Conservation (phyloP, 2,797 vertebrate species). For the Sphenodon punctatus region DNA sequence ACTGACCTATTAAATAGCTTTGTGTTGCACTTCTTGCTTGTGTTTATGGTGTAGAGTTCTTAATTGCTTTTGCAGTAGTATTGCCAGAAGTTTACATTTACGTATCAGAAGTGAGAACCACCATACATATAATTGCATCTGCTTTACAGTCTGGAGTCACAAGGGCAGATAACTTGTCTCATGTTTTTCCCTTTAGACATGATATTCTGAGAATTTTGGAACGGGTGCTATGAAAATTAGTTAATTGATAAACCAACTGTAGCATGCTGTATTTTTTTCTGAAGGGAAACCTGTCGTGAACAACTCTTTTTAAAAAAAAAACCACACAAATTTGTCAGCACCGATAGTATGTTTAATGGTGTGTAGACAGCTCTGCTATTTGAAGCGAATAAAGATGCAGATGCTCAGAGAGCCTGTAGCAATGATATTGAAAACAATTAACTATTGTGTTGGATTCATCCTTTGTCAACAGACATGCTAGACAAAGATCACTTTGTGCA, state of each 20-base stretch:
- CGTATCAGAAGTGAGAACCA: not conserved
- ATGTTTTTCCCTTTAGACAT: not conserved
- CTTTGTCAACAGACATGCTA: not conserved
- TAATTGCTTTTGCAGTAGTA: not conserved
- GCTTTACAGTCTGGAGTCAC: not conserved
- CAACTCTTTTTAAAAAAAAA: accelerated
- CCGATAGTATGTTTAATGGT: not conserved
- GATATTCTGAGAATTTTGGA: not conserved
- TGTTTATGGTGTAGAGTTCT: conserved; percentile 1
- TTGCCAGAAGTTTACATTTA: not conserved
- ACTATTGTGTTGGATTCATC: not conserved
- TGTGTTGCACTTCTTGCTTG: not conserved
- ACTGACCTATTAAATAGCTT: not conserved
- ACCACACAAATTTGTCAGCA: not conserved
- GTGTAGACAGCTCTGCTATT: not conserved
- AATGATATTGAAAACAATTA: conserved; percentile 25
- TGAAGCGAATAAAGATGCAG: not conserved
- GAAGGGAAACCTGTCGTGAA: not conserved
- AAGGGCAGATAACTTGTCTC: not conserved
- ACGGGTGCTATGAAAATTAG: not conserved
- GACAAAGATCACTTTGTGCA: conserved; percentile 14
- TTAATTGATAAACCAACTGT: not conserved
- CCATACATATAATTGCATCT: not conserved
- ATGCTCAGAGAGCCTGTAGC: not conserved
- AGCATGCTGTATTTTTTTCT: not conserved